These are phyloP conservation scores for Staurois parvus DNA, from an alignment of 2,797 vertebrate genomes.

Conservation along the genomic window DNA sequence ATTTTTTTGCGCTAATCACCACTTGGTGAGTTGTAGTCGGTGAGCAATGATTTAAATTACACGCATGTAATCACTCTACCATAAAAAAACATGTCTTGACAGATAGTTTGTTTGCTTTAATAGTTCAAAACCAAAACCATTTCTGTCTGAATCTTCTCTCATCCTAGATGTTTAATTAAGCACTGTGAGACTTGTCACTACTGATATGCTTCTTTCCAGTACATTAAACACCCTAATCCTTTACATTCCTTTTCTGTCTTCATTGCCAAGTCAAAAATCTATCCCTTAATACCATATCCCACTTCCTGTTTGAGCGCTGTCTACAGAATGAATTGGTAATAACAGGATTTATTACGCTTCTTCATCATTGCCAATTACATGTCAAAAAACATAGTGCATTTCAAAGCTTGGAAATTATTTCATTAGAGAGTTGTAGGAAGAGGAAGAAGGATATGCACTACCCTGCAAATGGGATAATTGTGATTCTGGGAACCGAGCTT, in stretches of 20 bases:
- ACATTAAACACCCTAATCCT: slow-evolving; percentile 76
- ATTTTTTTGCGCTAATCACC: slow-evolving; percentile 44
- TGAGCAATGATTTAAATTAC: slow-evolving; percentile 66
- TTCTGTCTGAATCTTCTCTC: slow-evolving; percentile 70
- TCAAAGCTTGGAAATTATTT: background rate
- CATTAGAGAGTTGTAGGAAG: background rate
- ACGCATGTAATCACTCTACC: slow-evolving; percentile 65
- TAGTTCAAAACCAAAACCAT: slow-evolving; percentile 69
- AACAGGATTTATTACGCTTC: slow-evolving; percentile 45
- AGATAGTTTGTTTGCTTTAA: slow-evolving; percentile 75
- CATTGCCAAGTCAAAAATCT: slow-evolving; percentile 61
- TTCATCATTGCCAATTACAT: slow-evolving; percentile 43
- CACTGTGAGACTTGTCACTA: slow-evolving; percentile 78
- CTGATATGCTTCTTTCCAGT: slow-evolving; percentile 76
- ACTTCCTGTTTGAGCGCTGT: slow-evolving; percentile 50
- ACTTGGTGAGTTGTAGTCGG: slow-evolving; percentile 40
- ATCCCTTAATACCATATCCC: slow-evolving; percentile 65
- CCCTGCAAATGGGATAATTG: slow-evolving; percentile 4
- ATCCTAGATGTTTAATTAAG: slow-evolving; percentile 79
- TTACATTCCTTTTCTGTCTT: slow-evolving; percentile 71
- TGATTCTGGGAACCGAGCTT: background rate
- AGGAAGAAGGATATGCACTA: background rate
- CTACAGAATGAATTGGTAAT: slow-evolving; percentile 47
- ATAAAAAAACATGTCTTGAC: slow-evolving; percentile 74
- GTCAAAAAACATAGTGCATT: slow-evolving; percentile 25